Evolutionary conservation across 2,113 vertebrate species (phyloP).

Genomic region (Paramisgurnus dabryanus): DNA sequence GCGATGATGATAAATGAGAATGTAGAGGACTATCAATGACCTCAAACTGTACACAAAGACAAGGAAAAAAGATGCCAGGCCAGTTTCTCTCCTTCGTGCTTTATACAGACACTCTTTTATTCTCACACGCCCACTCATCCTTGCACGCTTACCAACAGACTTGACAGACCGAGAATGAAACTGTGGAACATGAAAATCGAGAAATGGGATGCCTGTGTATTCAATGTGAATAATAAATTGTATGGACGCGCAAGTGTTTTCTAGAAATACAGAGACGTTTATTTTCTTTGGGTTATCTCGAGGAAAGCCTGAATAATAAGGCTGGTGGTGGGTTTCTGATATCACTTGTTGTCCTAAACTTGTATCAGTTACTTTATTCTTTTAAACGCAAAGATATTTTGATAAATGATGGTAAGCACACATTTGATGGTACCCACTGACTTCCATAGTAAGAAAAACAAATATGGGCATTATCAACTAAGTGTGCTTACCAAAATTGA

Average conservation of each 20-base stretch:
- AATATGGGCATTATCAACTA: too few species aligned
- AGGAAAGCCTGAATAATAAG: too few species aligned
- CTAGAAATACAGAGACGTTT: too few species aligned
- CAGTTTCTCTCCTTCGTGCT: slow-evolving; percentile 21
- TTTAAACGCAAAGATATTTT: too few species aligned
- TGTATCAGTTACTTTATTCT: too few species aligned
- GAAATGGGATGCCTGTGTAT: background rate
- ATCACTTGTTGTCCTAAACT: too few species aligned
- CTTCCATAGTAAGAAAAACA: too few species aligned
- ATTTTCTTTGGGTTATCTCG: background rate
- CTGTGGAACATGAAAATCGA: slow-evolving; percentile 4
- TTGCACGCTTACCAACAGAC: slow-evolving; percentile 23
- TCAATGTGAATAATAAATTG: background rate
- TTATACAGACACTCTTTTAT: slow-evolving; percentile 11
- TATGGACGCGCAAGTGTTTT: background rate
- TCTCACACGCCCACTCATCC: slow-evolving; percentile 37
- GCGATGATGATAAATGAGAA: background rate
- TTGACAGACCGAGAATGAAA: slow-evolving; percentile 35
- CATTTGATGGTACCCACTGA: too few species aligned
- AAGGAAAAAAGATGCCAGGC: slow-evolving; percentile 18
- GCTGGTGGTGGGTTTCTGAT: too few species aligned
- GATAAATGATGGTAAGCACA: too few species aligned
- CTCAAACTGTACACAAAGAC: background rate
- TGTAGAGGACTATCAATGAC: background rate
- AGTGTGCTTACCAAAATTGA: too few species aligned